Evolutionary conservation across 2,888 invertebrate genomes (phyloP).

Genomic region (Ormyrus rosae): DNA sequence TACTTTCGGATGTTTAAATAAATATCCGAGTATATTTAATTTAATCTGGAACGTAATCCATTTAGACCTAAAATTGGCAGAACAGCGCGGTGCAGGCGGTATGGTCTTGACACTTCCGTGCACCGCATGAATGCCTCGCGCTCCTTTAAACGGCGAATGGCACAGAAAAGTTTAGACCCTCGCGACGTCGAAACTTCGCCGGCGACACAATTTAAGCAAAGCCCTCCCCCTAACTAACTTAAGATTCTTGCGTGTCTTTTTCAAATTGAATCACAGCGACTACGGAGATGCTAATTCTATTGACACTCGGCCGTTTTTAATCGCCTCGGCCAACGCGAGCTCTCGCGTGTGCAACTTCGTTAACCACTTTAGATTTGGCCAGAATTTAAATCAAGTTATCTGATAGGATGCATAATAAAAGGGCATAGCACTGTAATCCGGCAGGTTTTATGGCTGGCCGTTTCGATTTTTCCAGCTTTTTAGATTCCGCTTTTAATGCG

Average conservation of each 20-base stretch:
- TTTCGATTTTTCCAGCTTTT: background rate
- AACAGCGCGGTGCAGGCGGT: background rate
- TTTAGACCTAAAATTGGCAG: background rate
- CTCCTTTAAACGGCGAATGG: constrained; percentile 8
- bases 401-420: background rate
- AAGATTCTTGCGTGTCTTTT: constrained; percentile 37
- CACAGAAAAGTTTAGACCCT: constrained; percentile 35
- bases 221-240: constrained; percentile 18
- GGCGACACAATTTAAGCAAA: constrained; percentile 7
- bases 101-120: constrained; percentile 2
- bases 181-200: constrained; percentile 10
- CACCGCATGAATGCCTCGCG: background rate
- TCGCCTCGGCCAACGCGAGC: constrained; percentile 8
- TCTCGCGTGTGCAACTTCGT: constrained; percentile 18
- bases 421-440: background rate
- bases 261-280: constrained; percentile 31
- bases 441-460: background rate
- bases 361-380: constrained; percentile 12
- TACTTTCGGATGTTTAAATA: too few species aligned
- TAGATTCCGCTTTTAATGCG: too few species aligned
- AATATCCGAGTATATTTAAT: too few species aligned
- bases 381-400: constrained; percentile 24
- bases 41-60: too few species aligned
- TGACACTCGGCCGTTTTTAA: constrained; percentile 31
- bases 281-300: constrained; percentile 42